Evolutionary conservation across 92 coral and sea anemone genomes (phyloP).

Genomic region (Epizoanthus scotinus): DNA sequence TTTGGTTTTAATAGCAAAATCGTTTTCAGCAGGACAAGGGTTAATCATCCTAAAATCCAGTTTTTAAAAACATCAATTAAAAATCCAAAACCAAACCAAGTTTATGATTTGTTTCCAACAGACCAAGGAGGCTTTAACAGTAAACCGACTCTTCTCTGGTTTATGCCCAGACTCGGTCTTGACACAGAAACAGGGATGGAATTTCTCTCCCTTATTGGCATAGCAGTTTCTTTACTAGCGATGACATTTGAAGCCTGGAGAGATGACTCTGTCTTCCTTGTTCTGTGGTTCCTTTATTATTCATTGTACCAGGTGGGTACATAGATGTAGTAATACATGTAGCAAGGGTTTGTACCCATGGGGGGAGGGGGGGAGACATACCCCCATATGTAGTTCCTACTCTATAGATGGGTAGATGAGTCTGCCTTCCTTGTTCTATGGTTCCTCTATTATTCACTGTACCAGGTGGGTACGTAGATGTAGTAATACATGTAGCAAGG

Average conservation of each 20-base stretch:
- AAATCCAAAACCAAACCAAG: too few relatives aligned
- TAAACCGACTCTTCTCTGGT: conserved; percentile 87
- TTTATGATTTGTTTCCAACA: conserved; percentile 3
- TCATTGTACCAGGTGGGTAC: conserved; percentile 86
- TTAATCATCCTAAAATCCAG: too few relatives aligned
- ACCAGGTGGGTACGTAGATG: too few relatives aligned
- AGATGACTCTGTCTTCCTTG: conserved; percentile 61
- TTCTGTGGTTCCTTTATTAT: conserved; percentile 88
- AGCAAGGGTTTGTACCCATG: too few relatives aligned
- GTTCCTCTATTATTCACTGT: conserved; percentile 68
- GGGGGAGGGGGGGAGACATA: too few relatives aligned
- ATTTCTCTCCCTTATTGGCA: conserved; percentile 73
- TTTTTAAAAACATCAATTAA: too few relatives aligned
- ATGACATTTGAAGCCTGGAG: conserved; percentile 79
- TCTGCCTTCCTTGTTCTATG: conserved; percentile 26
- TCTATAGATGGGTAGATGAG: background rate
- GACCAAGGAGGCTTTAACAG: conserved; percentile 61
- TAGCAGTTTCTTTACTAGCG: conserved; percentile 66
- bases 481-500: too few relatives aligned
- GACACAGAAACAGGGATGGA: conserved; percentile 94
- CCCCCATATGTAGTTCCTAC: too few relatives aligned
- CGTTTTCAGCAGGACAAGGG: too few relatives aligned
- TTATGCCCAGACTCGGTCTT: conserved; percentile 76
- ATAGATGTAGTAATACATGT: too few relatives aligned
- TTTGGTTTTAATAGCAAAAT: too few relatives aligned